A percentile compares a stretch with the other conserved stretches of the same genome.
Conservation (phyloP, 2,888 invertebrate species). For the Biston betularia region DNA sequence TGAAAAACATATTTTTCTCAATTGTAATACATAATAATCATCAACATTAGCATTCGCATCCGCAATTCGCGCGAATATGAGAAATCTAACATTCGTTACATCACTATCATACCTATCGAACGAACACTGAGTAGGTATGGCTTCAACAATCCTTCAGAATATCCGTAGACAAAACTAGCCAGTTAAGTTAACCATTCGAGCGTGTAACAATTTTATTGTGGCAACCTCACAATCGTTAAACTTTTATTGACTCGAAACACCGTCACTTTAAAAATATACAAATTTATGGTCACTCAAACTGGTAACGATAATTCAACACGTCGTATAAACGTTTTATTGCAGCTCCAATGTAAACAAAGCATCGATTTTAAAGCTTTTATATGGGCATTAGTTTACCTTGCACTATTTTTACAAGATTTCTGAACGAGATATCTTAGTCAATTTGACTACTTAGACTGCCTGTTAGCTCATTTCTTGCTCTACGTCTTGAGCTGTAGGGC, state of each 20-base stretch:
- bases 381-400: slow-evolving; percentile 2
- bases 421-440: background rate
- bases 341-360: slow-evolving; percentile 79
- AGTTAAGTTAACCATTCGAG: slow-evolving; percentile 11
- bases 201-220: slow-evolving; percentile 66
- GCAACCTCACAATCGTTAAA: slow-evolving; percentile 82
- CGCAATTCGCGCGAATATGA: too few relatives aligned
- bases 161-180: slow-evolving; percentile 18
- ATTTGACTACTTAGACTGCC: too few relatives aligned
- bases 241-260: slow-evolving; percentile 84
- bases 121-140: background rate
- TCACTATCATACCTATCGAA: too few relatives aligned
- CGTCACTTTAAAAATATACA: slow-evolving; percentile 84
- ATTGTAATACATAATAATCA: too few relatives aligned
- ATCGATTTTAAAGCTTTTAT: slow-evolving; percentile 64
- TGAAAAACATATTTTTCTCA: too few relatives aligned
- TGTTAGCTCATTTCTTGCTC: too few relatives aligned
- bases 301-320: slow-evolving; percentile 84
- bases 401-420: background rate
- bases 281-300: slow-evolving; percentile 85
- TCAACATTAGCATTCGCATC: too few relatives aligned
- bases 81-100: too few relatives aligned
- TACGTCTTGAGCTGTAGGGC: too few relatives aligned
- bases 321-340: slow-evolving; percentile 84
- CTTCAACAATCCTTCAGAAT: background rate